Evolutionary conservation across 2,113 vertebrate genomes (phyloP).

Genomic region (Microcebus lehilahytsara): DNA sequence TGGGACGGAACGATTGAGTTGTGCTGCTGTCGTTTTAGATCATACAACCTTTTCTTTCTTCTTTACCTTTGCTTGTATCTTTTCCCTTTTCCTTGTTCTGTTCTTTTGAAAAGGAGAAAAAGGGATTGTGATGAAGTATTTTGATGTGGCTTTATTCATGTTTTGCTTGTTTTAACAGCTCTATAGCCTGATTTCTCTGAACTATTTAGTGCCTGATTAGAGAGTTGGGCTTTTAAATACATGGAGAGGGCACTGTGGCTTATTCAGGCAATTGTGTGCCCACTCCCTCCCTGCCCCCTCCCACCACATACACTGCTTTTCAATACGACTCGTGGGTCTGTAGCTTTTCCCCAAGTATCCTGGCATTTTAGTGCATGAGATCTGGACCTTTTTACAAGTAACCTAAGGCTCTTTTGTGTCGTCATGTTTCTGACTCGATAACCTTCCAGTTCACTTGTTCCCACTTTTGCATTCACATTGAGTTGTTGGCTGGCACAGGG

Average conservation of each 20-base stretch:
- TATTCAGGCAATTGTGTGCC: too few relatives aligned
- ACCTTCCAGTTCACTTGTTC: neutral
- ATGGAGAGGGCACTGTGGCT: neutral
- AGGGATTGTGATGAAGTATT: neutral
- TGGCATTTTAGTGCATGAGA: neutral
- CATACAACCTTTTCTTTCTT: neutral
- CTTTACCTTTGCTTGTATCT: neutral
- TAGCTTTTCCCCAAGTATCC: neutral
- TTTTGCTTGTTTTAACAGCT: neutral
- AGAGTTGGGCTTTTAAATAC: neutral
- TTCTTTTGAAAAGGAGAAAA: neutral
- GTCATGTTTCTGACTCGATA: neutral
- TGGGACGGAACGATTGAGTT: neutral
- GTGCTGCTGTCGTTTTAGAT: neutral
- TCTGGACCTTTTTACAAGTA: neutral
- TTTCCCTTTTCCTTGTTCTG: neutral
- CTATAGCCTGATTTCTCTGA: neutral
- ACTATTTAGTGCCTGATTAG: neutral
- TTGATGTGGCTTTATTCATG: neutral
- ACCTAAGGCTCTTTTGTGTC: neutral
- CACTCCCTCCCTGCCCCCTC: neutral
- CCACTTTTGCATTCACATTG: neutral
- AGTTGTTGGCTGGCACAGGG: constrained; percentile 52
- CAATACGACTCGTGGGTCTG: neutral
- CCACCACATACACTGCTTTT: neutral